Evolutionary conservation across 2,888 invertebrate genomes (phyloP), one percentile per base, ranked within the genome.

Genomic region (Epinotia brunnichana): DNA sequence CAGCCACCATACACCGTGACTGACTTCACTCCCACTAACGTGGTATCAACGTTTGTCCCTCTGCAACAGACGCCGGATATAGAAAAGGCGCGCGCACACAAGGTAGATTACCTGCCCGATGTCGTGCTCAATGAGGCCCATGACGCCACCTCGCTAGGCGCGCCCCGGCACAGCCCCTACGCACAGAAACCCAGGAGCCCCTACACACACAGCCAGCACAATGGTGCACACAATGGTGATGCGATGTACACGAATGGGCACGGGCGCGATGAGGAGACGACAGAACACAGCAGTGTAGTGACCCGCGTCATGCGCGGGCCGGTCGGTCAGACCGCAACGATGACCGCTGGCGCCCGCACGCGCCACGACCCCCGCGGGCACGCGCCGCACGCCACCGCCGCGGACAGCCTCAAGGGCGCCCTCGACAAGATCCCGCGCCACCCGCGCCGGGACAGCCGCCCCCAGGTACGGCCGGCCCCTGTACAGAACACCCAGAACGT

Each of bases 231-330:
- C 69, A 78, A 78, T 24, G 80, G 81, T 68, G 84, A 66, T 85
- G 86, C 60, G 82, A 85, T 68, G 81, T 86, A 44, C 66, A 78
- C 15, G 57, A 76, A 73, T 57, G 63, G 64, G 48, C 69, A 63
- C 70, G 78, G 53, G 19, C 90, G 88, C 57, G 89, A 90, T 29
- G 90, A 88, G 70, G 88, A 89, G 74, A 85, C 94, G 51, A 94
- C 94, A 17, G 95, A 95, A 83, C 95, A 96, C 82, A 93, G 93
- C 72, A 95, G 96, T 74, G 95, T 95, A 29, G 95, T 95, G 74
- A 94, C 94, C 63, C 95, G 95, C 81, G 96, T 96, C n/a, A 96
- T 96, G 96, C 93, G 94, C 64, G 96, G 95, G 0, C 96, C 96
- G 0, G 95, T 96, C 74, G 94, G 95, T 73, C 96, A 96, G 81